Evolutionary conservation across 2,113 vertebrate genomes (phyloP).

Genomic region (Phrynocephalus versicolor): DNA sequence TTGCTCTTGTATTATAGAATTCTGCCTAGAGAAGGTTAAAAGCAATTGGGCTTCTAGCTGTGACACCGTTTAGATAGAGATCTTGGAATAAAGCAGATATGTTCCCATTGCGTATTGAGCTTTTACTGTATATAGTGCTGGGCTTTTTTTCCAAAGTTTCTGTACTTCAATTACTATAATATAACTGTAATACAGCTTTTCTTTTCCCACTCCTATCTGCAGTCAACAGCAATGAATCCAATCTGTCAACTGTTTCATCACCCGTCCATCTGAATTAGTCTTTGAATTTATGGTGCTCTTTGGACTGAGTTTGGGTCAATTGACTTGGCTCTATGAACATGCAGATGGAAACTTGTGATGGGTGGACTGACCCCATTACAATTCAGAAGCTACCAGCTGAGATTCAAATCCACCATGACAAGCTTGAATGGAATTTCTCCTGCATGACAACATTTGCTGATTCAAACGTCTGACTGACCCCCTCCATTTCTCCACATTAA

Average conservation of each 20-base stretch:
- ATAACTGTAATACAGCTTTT: neutral
- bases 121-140: neutral
- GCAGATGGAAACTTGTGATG: neutral
- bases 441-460: neutral
- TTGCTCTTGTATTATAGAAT: neutral
- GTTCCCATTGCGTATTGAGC: neutral
- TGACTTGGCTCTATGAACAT: neutral
- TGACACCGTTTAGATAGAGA: neutral
- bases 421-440: neutral
- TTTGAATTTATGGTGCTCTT: neutral
- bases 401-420: neutral
- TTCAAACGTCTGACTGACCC: neutral
- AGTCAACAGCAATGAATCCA: neutral
- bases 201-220: neutral
- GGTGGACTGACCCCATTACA: neutral
- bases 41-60: conserved; percentile 2
- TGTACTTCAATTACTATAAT: neutral
- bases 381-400: neutral
- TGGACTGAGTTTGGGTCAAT: neutral
- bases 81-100: conserved; percentile 13
- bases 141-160: neutral
- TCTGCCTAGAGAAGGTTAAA: neutral
- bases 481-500: neutral
- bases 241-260: neutral
- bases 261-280: neutral